Conservation (phyloP, 1,140 invertebrate species). For the Pseudachorutes palmiensis region DNA sequence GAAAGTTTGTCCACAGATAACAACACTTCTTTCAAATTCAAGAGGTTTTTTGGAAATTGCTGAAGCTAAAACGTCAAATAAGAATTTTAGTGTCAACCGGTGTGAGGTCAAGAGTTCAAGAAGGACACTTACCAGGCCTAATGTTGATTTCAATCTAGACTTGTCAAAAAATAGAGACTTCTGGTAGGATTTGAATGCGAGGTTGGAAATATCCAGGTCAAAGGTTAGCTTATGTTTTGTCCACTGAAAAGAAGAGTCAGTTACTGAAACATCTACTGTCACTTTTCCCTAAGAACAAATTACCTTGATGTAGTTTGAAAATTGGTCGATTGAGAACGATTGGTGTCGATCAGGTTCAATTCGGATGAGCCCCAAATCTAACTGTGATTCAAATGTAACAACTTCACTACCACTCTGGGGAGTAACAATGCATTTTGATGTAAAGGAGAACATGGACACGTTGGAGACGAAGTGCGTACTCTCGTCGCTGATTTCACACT, state of each 20-base stretch:
- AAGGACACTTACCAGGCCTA: constrained; percentile 24
- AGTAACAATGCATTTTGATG: constrained; percentile 30
- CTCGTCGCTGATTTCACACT: constrained; percentile 32
- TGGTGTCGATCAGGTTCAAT: constrained; percentile 37
- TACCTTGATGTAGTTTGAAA: constrained; percentile 37
- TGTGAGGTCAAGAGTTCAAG: background rate
- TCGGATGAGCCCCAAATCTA: constrained; percentile 35
- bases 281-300: background rate
- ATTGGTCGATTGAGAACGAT: constrained; percentile 36
- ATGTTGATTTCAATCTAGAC: constrained; percentile 30
- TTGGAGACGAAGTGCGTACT: constrained; percentile 30
- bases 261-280: constrained; percentile 7
- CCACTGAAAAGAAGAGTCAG: no score
- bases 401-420: constrained; percentile 15
- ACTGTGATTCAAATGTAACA: constrained; percentile 33
- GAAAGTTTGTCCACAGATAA: constrained; percentile 21
- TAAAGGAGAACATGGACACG: constrained; percentile 33
- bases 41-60: constrained; percentile 14
- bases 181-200: constrained; percentile 29
- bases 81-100: background rate
- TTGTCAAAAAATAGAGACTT: constrained; percentile 31
- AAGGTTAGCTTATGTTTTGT: constrained; percentile 26
- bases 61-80: constrained; percentile 25
- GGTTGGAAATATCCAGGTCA: constrained; percentile 36
- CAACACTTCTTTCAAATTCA: constrained; percentile 24